These are phyloP conservation scores for Brachynemurus nebulosus DNA, from an alignment of 2,888 invertebrate species.

Conservation along the genomic window DNA sequence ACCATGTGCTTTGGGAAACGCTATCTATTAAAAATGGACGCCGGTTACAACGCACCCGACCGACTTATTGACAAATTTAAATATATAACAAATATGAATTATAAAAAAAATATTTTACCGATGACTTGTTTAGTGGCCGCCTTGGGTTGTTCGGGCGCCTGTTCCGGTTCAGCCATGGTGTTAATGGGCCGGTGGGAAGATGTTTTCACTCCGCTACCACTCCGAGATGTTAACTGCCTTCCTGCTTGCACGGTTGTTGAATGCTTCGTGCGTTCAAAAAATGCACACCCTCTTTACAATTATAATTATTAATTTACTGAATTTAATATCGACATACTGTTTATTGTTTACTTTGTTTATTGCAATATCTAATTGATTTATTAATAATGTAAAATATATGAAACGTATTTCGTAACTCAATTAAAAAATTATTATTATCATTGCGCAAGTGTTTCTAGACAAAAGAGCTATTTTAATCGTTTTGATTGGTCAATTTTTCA, in stretches of 20 bases:
- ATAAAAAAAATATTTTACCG: conserved; percentile 41
- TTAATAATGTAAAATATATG: neutral
- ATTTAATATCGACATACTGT: neutral
- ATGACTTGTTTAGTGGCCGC: conserved; percentile 77
- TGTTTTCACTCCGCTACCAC: conserved; percentile 65
- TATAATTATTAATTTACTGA: neutral
- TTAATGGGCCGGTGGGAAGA: conserved; percentile 62
- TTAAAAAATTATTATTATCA: neutral
- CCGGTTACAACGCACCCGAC: conserved; percentile 19
- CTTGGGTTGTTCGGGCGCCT: conserved; percentile 59
- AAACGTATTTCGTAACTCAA: neutral
- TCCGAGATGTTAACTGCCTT: conserved; percentile 57
- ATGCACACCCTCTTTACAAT: conserved; percentile 2
- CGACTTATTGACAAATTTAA: conserved; percentile 10
- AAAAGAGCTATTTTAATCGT: neutral
- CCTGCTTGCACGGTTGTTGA: conserved; percentile 40
- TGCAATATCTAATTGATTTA: neutral
- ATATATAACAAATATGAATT: conserved; percentile 9
- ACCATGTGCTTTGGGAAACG: conserved; percentile 15
- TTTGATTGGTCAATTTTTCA: conserved; percentile 3
- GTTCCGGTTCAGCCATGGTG: conserved; percentile 95
- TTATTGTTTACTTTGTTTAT: neutral
- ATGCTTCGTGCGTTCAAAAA: conserved; percentile 18
- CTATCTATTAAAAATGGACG: conserved; percentile 30
- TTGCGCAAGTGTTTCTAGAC: conserved; percentile 6